Evolutionary conservation across 2,797 vertebrate genomes (phyloP), one percentile per base, ranked within the genome.

Genomic region (Hoplostethus mediterraneus): DNA sequence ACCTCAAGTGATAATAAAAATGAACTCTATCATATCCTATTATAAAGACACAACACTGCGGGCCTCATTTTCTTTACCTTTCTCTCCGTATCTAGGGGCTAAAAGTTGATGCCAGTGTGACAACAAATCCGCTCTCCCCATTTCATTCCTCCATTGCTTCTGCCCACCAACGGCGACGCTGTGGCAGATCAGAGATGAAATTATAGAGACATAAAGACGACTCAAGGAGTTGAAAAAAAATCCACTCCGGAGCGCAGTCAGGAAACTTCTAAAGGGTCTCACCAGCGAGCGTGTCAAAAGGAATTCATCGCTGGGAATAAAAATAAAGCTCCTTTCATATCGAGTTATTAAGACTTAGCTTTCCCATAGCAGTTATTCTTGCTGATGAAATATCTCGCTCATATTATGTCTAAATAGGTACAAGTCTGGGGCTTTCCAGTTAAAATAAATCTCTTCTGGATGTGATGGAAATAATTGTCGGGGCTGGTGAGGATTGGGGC

Each of bases 101-200:
- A 63, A 81, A 73, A 75, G 54, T 69, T 85, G 85, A 91, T 69
- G 68, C 63, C 58, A n/a, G 42, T 17, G 71, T 82, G 82, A 90
- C 87, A 89, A 87, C 80, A 86, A 87, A 85, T 87, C 79, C 70
- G 58, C 80, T 67, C 53, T 71, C 67, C 47, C 70, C 33, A 51
- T 79, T 75, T 82, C 57, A 28, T 71, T 58, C 61, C 45, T 69
- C 52, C 44, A 3, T 70, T 55, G 55, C 60, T 68, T 77, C 42
- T 60, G 58, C 53, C 78, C 68, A 48, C 16, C 1, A 21, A 53
- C 54, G 31, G 68, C 71, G 30, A 31, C 6, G 54, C 60, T 11
- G 69, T 38, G 45, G 71, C 68, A 73, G 83, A 92, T 90, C 90
- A 89, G 79, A 92, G 73, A 81, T 81, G 54, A 92, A 92, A 92